These are phyloP conservation scores for Dryobates pubescens DNA, from an alignment of 2,797 vertebrate species.

Conservation along the genomic window DNA sequence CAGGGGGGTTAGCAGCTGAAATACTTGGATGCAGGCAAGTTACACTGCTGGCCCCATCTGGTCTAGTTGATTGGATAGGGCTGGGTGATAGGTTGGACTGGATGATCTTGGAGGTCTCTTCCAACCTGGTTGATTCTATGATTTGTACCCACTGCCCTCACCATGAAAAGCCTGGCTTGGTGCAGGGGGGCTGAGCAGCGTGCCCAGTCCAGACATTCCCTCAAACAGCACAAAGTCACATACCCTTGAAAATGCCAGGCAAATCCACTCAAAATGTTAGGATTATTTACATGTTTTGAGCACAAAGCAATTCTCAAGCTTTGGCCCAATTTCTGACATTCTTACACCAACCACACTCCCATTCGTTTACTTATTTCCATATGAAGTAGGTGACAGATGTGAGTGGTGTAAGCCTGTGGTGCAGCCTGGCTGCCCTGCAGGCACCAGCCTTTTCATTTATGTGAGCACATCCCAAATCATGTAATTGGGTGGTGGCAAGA, in stretches of 20 bases:
- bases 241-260: background rate
- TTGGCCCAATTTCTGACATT: background rate
- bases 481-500: background rate
- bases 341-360: background rate
- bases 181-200: background rate
- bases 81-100: too few relatives aligned
- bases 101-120: too few relatives aligned
- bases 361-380: background rate
- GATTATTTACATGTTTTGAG: background rate
- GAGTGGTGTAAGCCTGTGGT: background rate
- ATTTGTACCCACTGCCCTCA: background rate
- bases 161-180: background rate
- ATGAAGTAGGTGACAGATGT: background rate
- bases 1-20: background rate
- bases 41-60: accelerated
- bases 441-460: background rate
- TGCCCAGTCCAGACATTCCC: background rate
- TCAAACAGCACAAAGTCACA: background rate
- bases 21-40: background rate
- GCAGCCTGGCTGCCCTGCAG: background rate
- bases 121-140: too few relatives aligned
- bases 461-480: background rate
- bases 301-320: background rate
- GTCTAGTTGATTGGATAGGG: too few relatives aligned
- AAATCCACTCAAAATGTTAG: background rate